Conservation (phyloP, 2,888 invertebrate species). For the Nematopogon swammerdamellus region DNA sequence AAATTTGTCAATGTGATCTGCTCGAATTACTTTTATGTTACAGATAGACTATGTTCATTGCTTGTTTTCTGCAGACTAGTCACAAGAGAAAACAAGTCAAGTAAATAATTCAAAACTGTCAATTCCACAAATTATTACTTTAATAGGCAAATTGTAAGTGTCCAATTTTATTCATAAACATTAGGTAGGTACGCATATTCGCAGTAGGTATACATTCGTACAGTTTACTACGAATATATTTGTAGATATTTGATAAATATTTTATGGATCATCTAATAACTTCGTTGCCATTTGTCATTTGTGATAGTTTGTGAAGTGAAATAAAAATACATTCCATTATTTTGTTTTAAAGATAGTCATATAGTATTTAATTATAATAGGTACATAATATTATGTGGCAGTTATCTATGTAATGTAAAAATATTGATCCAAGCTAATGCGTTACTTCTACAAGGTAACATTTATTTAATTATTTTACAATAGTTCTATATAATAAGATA, state of each 20-base stretch:
- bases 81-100: constrained; percentile 32
- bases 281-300: background rate
- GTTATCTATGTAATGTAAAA: background rate
- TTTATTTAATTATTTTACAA: background rate
- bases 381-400: background rate
- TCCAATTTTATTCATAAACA: constrained; percentile 2
- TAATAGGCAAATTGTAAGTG: no score
- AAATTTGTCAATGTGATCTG: background rate
- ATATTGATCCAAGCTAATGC: background rate
- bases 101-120: constrained; percentile 14
- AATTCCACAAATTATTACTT: constrained; percentile 2
- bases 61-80: constrained; percentile 44
- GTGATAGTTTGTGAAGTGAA: background rate
- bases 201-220: constrained; percentile 11
- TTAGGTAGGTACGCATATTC: constrained; percentile 12
- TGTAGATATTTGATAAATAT: no score
- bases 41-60: background rate
- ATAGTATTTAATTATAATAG: background rate
- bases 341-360: background rate
- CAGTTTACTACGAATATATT: no score
- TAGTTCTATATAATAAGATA: background rate
- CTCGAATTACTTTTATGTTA: background rate
- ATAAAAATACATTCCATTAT: background rate
- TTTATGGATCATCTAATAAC: background rate
- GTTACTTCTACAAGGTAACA: no score